Evolutionary conservation across 2,888 invertebrate genomes (phyloP), one percentile per base, ranked within the genome.

Genomic region (Ormia ochracea): DNA sequence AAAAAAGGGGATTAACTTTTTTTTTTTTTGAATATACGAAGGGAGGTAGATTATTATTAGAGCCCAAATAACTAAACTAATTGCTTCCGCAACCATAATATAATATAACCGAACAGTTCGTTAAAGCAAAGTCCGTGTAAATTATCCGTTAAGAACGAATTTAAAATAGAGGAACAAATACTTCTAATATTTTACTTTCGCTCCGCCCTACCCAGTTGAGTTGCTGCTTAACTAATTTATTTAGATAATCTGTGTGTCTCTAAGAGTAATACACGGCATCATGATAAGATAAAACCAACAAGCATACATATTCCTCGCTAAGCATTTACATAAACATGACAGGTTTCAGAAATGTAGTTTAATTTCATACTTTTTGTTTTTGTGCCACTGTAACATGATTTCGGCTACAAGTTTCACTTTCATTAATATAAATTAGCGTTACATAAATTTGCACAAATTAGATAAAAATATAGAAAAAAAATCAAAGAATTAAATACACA

Each of bases 371-470:
- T n/a, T 31, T 38, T 28, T 41, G 28, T 28, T 38, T 14, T 54
- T 31, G n/a, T 43, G 31, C 33, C 54, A 68, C 21, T 54, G 31
- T 54, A 68, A 56, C 31, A 31, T 38, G 21, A 31, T 63, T 7
- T 7, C 14, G 14, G 4, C 28, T 28, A n/a, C 48, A 48, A 2
- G n/a, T 6, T 28, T 31, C n/a, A 10, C 48, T 17, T 63, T 36
- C 17, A 48, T 17, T 21, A 19, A 21, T 36, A 36, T 4, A 17
- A 31, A 61, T 50, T n/a, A 52, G 52, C 43, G 43, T 54, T 63
- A 72, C 52, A 72, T 54, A 72, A 72, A 72, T 72, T 72, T 43
- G 52, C 61, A 72, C 43, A 63, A 43, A 72, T 33, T 63, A 36
- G 23, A 36, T 43, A 33, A 33, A 56, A 54, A 56, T 17, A 26